Evolutionary conservation across 2,797 vertebrate species (phyloP).

Genomic region (Tapera naevia): DNA sequence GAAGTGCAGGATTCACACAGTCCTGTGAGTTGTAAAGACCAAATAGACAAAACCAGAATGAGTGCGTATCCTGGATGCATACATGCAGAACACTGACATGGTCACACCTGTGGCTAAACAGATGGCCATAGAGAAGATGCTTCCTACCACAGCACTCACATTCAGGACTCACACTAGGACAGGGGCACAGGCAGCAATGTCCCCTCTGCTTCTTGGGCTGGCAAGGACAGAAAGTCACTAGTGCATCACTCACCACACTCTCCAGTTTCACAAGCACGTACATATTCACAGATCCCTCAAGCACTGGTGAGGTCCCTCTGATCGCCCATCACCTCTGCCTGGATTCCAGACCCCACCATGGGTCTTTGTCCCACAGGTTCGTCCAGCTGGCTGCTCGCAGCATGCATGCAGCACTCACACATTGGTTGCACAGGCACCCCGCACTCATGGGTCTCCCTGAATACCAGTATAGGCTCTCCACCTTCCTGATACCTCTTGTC

Average conservation of each 20-base stretch:
- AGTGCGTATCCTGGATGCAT: neutral
- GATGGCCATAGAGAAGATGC: neutral
- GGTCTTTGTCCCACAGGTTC: neutral
- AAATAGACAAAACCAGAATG: neutral
- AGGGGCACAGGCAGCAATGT: neutral
- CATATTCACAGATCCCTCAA: too few relatives aligned
- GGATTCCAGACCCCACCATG: neutral
- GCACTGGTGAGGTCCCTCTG: neutral
- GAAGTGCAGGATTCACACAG: neutral
- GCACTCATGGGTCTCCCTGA: neutral
- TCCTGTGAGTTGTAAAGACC: neutral
- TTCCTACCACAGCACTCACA: neutral
- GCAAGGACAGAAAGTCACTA: neutral
- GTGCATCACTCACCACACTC: neutral
- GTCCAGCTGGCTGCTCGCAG: neutral
- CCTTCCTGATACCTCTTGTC: neutral
- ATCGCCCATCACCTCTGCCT: neutral
- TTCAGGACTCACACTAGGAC: neutral
- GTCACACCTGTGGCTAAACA: neutral
- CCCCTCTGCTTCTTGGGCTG: neutral
- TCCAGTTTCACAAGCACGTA: neutral
- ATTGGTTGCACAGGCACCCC: neutral
- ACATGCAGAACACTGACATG: too few relatives aligned
- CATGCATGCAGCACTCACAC: neutral
- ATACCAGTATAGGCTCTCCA: neutral